phyloP scores from a whole-genome alignment of 2,797 vertebrate genomes.

The Sylvia borin region DNA sequence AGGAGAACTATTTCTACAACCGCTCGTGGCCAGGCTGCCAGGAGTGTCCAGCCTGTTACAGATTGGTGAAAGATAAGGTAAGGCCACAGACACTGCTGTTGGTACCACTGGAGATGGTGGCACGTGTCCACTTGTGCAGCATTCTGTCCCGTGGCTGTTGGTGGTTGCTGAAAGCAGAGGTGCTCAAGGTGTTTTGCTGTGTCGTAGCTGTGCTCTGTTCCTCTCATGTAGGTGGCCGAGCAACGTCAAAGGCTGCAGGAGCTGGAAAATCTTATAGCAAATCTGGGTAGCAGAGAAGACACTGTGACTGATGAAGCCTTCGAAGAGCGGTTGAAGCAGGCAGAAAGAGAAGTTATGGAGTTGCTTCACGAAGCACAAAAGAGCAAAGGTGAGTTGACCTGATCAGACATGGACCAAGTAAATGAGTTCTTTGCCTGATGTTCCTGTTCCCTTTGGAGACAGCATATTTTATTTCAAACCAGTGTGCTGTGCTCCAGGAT shows the following conservation, averaged over 20 bases:
- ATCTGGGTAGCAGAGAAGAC: conserved; percentile 86
- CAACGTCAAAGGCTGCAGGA: conserved; percentile 91
- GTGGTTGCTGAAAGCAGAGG: background rate
- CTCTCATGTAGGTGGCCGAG: conserved; percentile 83
- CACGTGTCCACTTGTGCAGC: fast-evolving
- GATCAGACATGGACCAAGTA: background rate
- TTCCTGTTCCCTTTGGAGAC: background rate
- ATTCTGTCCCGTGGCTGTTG: fast-evolving
- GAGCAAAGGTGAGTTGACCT: conserved; percentile 85
- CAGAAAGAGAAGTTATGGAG: conserved; percentile 87
- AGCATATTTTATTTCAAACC: background rate
- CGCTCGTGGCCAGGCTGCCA: conserved; percentile 91
- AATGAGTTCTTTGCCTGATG: background rate
- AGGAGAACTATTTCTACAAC: conserved; percentile 99
- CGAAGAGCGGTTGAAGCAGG: conserved; percentile 91
- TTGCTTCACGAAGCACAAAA: conserved; percentile 88
- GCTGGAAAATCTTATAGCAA: conserved; percentile 89
- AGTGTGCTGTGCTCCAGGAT: background rate
- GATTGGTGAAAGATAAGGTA: conserved; percentile 94
- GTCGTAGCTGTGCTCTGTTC: background rate
- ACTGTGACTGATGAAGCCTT: conserved; percentile 89
- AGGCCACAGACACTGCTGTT: background rate
- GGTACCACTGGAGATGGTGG: background rate
- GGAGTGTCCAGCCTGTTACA: conserved; percentile 95
- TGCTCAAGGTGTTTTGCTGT: background rate